These are phyloP conservation scores for Chaetodon auriga DNA, from an alignment of 2,113 vertebrate genomes.

Conservation along the genomic window DNA sequence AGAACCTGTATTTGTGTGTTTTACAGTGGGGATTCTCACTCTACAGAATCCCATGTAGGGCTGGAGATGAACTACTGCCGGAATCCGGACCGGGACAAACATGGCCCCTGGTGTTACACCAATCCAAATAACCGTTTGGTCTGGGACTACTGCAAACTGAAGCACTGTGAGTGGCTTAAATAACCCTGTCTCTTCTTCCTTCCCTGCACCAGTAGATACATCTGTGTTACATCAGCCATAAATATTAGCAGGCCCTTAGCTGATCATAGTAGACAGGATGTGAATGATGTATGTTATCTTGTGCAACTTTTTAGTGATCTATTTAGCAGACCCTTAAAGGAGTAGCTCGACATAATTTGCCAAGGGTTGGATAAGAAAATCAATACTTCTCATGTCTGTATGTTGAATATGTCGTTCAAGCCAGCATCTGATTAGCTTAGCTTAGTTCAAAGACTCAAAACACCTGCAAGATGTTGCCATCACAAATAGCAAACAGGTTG, in stretches of 20 bases:
- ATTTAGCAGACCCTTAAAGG: background rate
- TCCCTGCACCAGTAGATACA: constrained; percentile 6
- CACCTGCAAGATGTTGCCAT: background rate
- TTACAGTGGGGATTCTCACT: constrained; percentile 83
- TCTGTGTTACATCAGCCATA: constrained; percentile 15
- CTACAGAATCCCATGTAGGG: constrained; percentile 84
- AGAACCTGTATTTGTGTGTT: constrained; percentile 76
- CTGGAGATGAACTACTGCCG: constrained; percentile 95
- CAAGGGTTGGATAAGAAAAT: background rate
- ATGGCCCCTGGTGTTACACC: constrained; percentile 98
- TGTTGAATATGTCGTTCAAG: background rate
- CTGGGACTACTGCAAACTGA: constrained; percentile 97
- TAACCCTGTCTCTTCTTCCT: background rate
- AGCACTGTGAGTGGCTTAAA: constrained; percentile 89
- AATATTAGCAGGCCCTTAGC: constrained; percentile 2
- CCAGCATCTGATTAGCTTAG: background rate
- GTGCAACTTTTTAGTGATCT: background rate
- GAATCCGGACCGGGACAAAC: constrained; percentile 95
- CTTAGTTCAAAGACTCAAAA: background rate
- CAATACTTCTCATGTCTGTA: background rate
- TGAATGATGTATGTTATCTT: background rate
- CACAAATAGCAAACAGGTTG: background rate
- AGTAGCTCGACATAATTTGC: background rate
- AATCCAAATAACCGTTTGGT: constrained; percentile 88
- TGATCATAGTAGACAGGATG: background rate